Base-by-base conservation (phyloP, 2,888 invertebrate species). In the Epinotia ramella region DNA sequence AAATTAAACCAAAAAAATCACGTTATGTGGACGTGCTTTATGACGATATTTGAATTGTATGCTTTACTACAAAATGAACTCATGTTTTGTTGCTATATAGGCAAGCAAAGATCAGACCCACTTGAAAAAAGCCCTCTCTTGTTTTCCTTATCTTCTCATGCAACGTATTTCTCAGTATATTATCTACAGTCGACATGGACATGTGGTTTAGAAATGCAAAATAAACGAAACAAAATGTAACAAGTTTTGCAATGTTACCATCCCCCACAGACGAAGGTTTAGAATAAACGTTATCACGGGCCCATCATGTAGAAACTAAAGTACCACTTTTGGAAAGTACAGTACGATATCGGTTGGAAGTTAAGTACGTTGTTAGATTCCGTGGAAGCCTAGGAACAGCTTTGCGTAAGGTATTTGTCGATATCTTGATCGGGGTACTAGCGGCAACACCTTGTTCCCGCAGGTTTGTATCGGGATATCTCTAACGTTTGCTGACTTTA, bases 371-470 rank as follows among this genome's bases (percentile, higher is more conserved):
- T 66, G 65, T 70, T 71, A 75, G 75, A 75, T 66, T 71, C 65
- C 65, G 24, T 56, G 60, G 70, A 44, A 62, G 75, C 65, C 70
- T 62, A 75, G 65, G 75, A 75, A 75, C 70, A 70, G 65, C 70
- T 57, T 75, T 75, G 66, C 75, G 75, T 75, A 75, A 75, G 75
- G 75, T 75, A 75, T 75, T 75, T 60, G 74, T 59, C 66, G 72
- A 71, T 76, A 76, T 76, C 76, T 76, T 72, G 76, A 76, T 76
- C 76, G 46, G 40, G 40, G 71, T 33, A 72, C 76, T 76, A 63
- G 76, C 76, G 76, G 76, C 72, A 76, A 76, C 71, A 76, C 76
- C 72, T 76, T 75, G 75, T 62, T 75, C 75, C 66, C 40, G 65
- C 60, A 60, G 46, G 33, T 74, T 60, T 60, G 18, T 60, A 59